Base-by-base conservation (phyloP, 2,888 invertebrate species). In the Pammene aurita region DNA sequence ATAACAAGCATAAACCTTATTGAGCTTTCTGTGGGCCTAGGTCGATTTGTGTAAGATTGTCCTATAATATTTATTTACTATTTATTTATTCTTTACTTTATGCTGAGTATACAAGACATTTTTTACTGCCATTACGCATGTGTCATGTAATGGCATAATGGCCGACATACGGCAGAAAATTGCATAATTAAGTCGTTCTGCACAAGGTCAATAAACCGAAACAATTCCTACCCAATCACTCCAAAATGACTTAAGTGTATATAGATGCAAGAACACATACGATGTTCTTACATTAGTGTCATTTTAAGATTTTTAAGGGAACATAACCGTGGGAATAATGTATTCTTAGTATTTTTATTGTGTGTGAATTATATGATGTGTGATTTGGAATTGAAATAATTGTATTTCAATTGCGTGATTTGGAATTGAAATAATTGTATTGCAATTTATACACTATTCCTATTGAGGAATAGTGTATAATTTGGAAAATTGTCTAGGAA, bases 161-260 rank as follows among this genome's bases (percentile, higher is more conserved):
- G 54, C 5, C 13, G 55, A 16, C 54, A n/a, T 50, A n/a, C 35
- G 44, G 7, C 57, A 42, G n/a, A 58, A 44, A 58, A 35, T 55
- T 35, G 55, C 35, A 57, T 57, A 65, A 65, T 65, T 65, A 65
- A 65, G 65, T 65, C 35, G 64, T 63, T 56, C 34, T 34, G 34
- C 55, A 35, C 65, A 65, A 65, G 65, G 65, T 46, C 48, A 50
- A 65, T 48, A 57, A 65, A 65, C 65, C 41, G 57, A 65, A 48
- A 57, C 56, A 26, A 48, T 48, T 9, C 26, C 5, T 14, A 41
- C 5, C 13, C 13, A 11, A 9, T 0, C 1, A 1, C 26, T 58
- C 13, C 6, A 58, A n/a, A 58, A 58, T 1, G 57, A 44, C n/a
- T 7, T 44, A 58, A 44, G 18, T n/a, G 7, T 26, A 7, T 13